phyloP scores from a whole-genome alignment of 2,113 vertebrate species.

The Gobio gobio region DNA sequence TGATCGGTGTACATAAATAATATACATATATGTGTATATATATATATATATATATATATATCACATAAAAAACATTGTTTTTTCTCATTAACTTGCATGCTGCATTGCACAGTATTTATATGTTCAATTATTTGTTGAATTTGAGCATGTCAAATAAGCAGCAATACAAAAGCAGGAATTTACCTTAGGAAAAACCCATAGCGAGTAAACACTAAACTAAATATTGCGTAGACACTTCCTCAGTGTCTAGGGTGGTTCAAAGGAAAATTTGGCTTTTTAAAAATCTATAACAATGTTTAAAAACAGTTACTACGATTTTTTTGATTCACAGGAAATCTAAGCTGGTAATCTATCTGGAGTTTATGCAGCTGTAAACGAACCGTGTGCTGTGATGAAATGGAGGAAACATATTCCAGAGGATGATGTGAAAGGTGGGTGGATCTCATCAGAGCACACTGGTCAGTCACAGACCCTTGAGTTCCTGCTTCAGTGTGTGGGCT shows the following conservation, averaged over 20 bases:
- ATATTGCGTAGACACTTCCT: no score
- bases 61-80: no score
- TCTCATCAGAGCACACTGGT: constrained; percentile 16
- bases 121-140: background rate
- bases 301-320: background rate
- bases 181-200: background rate
- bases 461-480: constrained; percentile 32
- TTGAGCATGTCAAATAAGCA: background rate
- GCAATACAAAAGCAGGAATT: no score
- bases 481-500: constrained; percentile 47
- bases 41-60: no score
- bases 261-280: background rate
- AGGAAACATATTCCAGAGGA: constrained; percentile 1
- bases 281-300: background rate
- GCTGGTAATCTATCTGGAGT: background rate
- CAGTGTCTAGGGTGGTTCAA: background rate
- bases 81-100: background rate
- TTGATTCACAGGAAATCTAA: background rate
- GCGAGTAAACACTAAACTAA: background rate
- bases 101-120: background rate
- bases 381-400: background rate
- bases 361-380: background rate
- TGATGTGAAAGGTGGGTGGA: constrained; percentile 27
- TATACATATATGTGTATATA: no score
- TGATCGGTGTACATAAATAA: no score